These are phyloP conservation scores for Pectinophora gossypiella DNA, from an alignment of 1,140 invertebrate genomes.

Conservation along the genomic window DNA sequence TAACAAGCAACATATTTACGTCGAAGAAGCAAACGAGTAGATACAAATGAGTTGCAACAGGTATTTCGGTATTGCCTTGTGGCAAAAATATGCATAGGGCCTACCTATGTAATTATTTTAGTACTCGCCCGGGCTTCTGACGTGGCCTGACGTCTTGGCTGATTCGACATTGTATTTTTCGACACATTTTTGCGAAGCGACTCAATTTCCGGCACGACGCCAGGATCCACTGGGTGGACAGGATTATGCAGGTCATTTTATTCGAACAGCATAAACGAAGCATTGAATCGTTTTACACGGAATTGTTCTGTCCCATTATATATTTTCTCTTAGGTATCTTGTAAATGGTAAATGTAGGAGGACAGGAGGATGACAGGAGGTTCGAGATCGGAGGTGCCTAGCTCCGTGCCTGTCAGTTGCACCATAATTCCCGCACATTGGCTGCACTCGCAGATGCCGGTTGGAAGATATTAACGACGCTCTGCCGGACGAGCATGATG, in stretches of 20 bases:
- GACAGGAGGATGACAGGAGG: too few species aligned
- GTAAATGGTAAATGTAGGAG: too few species aligned
- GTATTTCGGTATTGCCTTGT: slow-evolving; percentile 1
- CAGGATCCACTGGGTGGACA: too few species aligned
- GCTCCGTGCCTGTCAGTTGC: background rate
- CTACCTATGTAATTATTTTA: slow-evolving; percentile 12
- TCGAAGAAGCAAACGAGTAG: background rate
- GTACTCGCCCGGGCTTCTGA: slow-evolving; percentile 17
- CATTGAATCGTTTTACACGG: too few species aligned
- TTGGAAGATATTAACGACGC: slow-evolving; percentile 49
- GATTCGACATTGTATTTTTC: background rate
- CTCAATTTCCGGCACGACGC: background rate
- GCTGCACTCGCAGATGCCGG: slow-evolving; percentile 37
- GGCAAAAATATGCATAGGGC: slow-evolving; percentile 13
- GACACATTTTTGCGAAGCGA: background rate
- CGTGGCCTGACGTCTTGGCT: slow-evolving; percentile 10
- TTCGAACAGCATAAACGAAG: too few species aligned
- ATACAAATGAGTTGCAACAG: background rate
- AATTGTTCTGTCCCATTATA: too few species aligned
- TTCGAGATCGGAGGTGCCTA: too few species aligned
- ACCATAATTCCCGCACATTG: background rate
- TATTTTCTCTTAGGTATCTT: too few species aligned
- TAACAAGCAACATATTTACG: too few species aligned
- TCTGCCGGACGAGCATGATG: slow-evolving; percentile 53
- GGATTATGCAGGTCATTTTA: too few species aligned